A percentile compares a stretch with the other conserved stretches of the same genome.
Evolutionary conservation across 2,113 vertebrate species (phyloP).

Genomic region (Platycercus adscitus): DNA sequence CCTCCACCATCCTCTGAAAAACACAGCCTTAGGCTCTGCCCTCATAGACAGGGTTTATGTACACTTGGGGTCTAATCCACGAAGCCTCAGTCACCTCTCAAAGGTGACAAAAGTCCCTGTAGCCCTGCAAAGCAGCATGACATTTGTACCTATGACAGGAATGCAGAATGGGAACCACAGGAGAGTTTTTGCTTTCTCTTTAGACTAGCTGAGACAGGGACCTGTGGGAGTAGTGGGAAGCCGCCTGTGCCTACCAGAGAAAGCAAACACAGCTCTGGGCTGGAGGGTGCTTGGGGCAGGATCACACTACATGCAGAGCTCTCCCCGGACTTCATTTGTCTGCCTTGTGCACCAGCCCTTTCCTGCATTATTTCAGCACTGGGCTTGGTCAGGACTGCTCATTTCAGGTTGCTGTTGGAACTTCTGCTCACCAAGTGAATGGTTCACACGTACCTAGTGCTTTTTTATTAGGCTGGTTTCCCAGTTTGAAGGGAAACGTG

Average conservation of each 20-base stretch:
- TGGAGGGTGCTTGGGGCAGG: neutral
- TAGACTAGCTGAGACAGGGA: neutral
- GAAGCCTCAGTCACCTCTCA: neutral
- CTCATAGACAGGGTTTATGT: neutral
- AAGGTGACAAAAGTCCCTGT: neutral
- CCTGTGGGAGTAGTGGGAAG: neutral
- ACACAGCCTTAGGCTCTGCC: neutral
- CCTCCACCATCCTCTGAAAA: neutral
- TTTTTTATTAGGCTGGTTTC: neutral
- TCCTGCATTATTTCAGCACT: neutral
- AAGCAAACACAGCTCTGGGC: neutral
- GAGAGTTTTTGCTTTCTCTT: neutral
- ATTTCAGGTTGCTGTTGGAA: neutral
- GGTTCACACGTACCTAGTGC: rapidly evolving
- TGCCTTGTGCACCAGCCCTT: neutral
- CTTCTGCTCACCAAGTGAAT: neutral
- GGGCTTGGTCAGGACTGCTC: neutral
- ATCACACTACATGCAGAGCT: neutral
- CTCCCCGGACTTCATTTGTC: neutral
- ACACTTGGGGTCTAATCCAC: neutral
- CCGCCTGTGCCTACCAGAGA: neutral
- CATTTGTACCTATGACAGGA: neutral
- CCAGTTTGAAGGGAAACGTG: neutral
- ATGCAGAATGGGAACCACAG: neutral
- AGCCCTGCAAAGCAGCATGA: neutral